Base-by-base conservation (phyloP, 2,113 vertebrate genomes). In the Rhinopomastus cyanomelas region DNA sequence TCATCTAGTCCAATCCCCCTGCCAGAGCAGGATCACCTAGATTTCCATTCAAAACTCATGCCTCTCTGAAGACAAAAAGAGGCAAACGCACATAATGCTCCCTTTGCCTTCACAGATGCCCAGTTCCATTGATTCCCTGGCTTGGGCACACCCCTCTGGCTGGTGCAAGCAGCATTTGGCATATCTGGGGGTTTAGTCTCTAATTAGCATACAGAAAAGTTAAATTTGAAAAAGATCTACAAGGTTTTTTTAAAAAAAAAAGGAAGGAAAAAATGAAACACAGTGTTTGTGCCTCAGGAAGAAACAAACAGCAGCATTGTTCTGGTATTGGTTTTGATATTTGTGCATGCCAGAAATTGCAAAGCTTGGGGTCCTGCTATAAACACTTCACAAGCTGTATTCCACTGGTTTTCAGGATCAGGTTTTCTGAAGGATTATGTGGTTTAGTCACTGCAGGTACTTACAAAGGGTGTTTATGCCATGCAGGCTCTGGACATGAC, bases 321-420 rank as follows among this genome's bases (percentile, higher is more conserved):
- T 87, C 30, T 78, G 64, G 62, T 68, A 88, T 2, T 53, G 52
- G 16, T 21, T 75, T 81, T 81, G 61, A 42, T 51, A 61, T 57
- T 48, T 75, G 73, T 65, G 44, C 46, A 36, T 88, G 83, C 66
- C 88, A 95, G 80, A 80, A 83, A 88, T 61, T 49, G 60, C 69
- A 87, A 68, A 84, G 44, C 53, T 42, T 46, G 29, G 36, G 11
- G 39, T 64, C 37, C 74, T 77, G 37, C 39, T 88, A 52, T 74
- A 92, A 90, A 71, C 15, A 39, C 16, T 78, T 64, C 46, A 83
- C 51, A 81, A 78, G 32, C 0, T 72, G 6, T 60, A 84, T 39
- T 81, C 69, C 53, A 65, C 27, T 46, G 77, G 57, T 66, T 92
- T 90, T 86, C 77, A 88, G 69, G 49, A 87, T 75, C 66, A 84